These are phyloP conservation scores for Drosophila mimica DNA, from an alignment of 2,888 invertebrate species.

Conservation along the genomic window DNA sequence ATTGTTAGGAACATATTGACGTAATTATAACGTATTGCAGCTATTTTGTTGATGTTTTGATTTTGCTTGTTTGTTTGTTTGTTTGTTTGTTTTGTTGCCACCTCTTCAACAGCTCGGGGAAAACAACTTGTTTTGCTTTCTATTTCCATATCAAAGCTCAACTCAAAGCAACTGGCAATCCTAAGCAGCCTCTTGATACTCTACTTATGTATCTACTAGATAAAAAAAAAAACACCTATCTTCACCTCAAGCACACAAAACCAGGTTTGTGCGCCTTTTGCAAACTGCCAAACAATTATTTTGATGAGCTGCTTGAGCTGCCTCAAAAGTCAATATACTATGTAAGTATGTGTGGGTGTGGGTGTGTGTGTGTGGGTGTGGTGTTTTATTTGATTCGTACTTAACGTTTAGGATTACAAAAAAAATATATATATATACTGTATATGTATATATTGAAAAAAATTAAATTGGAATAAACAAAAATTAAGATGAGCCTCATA, in stretches of 20 bases:
- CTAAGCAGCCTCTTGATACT: constrained; percentile 50
- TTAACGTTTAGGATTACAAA: neutral
- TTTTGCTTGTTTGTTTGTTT: neutral
- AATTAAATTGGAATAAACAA: constrained; percentile 39
- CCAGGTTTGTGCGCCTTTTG: constrained; percentile 20
- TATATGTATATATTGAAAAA: constrained; percentile 18
- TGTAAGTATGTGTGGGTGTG: constrained; percentile 4
- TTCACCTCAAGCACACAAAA: neutral
- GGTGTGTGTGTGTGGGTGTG: constrained; percentile 12
- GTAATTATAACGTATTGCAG: constrained; percentile 85
- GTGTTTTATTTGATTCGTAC: neutral
- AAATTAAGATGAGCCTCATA: constrained; percentile 84
- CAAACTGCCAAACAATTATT: constrained; percentile 14
- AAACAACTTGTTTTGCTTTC: constrained; percentile 23
- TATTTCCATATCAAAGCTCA: constrained; percentile 12
- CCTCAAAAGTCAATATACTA: constrained; percentile 17
- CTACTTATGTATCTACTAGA: constrained; percentile 21
- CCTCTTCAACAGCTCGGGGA: constrained; percentile 23
- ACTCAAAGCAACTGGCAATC: constrained; percentile 37
- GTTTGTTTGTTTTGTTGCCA: constrained; percentile 11
- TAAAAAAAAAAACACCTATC: constrained; percentile 1
- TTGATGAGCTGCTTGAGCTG: constrained; percentile 33
- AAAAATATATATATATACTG: constrained; percentile 15
- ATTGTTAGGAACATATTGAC: constrained; percentile 85
- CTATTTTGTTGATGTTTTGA: constrained; percentile 72